Evolutionary conservation across 2,113 vertebrate genomes (phyloP).

Genomic region (Taurulus bubalis): DNA sequence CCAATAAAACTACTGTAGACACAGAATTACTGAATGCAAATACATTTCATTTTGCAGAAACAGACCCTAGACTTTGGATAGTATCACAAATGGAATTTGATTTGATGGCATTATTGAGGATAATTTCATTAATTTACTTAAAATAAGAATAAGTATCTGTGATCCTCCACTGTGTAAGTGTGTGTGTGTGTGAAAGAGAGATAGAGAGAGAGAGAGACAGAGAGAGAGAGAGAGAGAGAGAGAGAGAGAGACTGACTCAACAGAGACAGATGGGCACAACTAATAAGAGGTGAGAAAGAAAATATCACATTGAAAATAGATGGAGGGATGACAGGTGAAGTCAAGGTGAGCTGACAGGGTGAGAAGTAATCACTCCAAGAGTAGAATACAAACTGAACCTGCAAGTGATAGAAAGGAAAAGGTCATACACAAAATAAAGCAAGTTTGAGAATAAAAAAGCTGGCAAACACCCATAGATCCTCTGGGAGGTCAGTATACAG

Average conservation of each 20-base stretch:
- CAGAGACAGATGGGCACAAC: conserved; percentile 68
- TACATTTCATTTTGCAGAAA: not conserved
- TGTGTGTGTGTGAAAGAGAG: conserved; percentile 6
- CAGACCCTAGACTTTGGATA: not conserved
- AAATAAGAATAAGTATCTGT: not conserved
- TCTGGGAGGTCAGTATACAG: not conserved
- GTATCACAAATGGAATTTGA: not conserved
- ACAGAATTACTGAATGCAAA: conserved; percentile 2
- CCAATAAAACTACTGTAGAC: not conserved
- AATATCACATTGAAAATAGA: conserved; percentile 76
- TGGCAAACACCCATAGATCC: conserved; percentile 32
- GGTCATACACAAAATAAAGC: conserved; percentile 67
- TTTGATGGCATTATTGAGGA: not conserved
- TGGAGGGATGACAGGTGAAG: conserved; percentile 80
- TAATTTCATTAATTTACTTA: not conserved
- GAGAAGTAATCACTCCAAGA: conserved; percentile 80
- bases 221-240: conserved; percentile 9
- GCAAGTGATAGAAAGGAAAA: conserved; percentile 66
- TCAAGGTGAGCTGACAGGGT: conserved; percentile 81
- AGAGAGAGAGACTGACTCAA: conserved; percentile 46
- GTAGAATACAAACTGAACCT: conserved; percentile 72
- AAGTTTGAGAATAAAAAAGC: conserved; percentile 51
- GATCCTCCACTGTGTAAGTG: not conserved
- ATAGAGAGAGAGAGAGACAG: conserved; percentile 15
- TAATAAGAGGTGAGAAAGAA: conserved; percentile 77